phyloP scores from a whole-genome alignment of 2,888 invertebrate genomes.

The Acronicta aceris region DNA sequence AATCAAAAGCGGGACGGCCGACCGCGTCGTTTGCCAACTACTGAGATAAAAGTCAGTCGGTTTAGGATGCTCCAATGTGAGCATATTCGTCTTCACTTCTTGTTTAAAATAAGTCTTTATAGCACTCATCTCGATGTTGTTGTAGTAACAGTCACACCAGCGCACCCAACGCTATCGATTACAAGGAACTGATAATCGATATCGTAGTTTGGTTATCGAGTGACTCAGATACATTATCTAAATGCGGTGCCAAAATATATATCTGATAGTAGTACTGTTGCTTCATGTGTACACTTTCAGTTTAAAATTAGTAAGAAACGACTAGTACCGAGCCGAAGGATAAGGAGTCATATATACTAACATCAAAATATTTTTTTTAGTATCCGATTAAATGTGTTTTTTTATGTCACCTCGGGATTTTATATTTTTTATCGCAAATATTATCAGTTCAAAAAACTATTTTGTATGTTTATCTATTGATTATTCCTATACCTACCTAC shows the following conservation, averaged over 20 bases:
- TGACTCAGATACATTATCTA: slow-evolving; percentile 63
- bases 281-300: slow-evolving; percentile 17
- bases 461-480: no score
- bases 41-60: slow-evolving; percentile 81
- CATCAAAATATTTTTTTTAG: no score
- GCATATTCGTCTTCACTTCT: slow-evolving; percentile 71
- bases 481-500: no score
- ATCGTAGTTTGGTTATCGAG: slow-evolving; percentile 48
- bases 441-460: no score
- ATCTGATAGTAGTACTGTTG: slow-evolving; percentile 35
- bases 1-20: slow-evolving; percentile 77
- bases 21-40: slow-evolving; percentile 81
- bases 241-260: slow-evolving; percentile 64
- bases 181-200: slow-evolving; percentile 57
- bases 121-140: slow-evolving; percentile 71
- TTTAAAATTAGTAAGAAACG: slow-evolving; percentile 8
- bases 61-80: slow-evolving; percentile 75
- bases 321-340: neutral
- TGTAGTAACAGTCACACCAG: slow-evolving; percentile 46
- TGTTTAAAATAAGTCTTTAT: slow-evolving; percentile 77
- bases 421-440: no score
- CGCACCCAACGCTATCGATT: slow-evolving; percentile 57
- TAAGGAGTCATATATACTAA: no score
- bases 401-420: no score
- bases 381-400: no score